Conservation (phyloP, 2,113 vertebrate species). For the Nycticebus coucang region DNA sequence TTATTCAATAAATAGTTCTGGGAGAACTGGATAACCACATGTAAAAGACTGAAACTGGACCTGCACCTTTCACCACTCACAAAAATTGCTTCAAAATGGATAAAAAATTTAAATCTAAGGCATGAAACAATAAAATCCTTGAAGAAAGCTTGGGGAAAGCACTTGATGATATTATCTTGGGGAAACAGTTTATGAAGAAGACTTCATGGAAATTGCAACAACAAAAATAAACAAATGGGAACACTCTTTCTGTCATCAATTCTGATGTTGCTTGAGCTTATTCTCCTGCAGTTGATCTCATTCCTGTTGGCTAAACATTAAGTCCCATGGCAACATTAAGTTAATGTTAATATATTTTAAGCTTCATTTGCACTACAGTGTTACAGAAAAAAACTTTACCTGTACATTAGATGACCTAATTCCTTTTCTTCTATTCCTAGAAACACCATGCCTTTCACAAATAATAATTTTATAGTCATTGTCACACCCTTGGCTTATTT, state of each 20-base stretch:
- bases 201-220: no score
- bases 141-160: no score
- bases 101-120: no score
- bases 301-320: conserved; percentile 74
- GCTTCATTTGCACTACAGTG: conserved; percentile 47
- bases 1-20: no score
- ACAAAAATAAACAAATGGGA: no score
- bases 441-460: conserved; percentile 46
- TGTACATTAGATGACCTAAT: conserved; percentile 12
- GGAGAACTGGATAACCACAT: no score
- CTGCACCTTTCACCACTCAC: no score
- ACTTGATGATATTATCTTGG: no score
- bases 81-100: no score
- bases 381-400: not conserved
- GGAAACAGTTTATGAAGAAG: no score
- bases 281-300: conserved; percentile 73
- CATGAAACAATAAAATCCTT: no score
- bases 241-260: not conserved
- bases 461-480: conserved; percentile 47
- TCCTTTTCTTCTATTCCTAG: conserved; percentile 30
- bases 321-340: conserved; percentile 63
- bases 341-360: conserved; percentile 59
- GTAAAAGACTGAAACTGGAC: no score
- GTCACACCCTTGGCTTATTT: conserved; percentile 67
- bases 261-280: conserved; percentile 78